Conservation (phyloP, 35 echinoderm and acorn worm genomes). For the Amphiura filiformis region DNA sequence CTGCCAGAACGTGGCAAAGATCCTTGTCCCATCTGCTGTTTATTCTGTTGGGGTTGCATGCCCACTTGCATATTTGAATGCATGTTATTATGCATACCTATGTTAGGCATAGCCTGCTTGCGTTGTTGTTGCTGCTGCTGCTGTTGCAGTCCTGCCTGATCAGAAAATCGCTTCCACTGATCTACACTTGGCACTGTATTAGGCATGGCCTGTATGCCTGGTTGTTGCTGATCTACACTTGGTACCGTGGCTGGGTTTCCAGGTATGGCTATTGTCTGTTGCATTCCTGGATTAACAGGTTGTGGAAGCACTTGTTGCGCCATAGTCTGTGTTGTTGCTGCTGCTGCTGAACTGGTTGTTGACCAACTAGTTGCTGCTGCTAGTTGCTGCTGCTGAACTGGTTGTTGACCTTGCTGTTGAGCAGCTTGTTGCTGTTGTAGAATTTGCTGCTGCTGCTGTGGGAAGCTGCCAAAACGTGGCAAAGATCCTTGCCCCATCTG, state of each 20-base stretch:
- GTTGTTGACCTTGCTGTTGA: slow-evolving; percentile 43
- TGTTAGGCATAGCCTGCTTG: slow-evolving; percentile 34
- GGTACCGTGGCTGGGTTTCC: not conserved
- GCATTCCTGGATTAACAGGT: slow-evolving; percentile 14
- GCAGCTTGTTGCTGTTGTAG: slow-evolving; percentile 57
- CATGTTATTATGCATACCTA: slow-evolving; percentile 7
- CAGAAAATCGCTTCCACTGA: slow-evolving; percentile 59
- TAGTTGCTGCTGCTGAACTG: slow-evolving; percentile 41
- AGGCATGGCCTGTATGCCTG: no score
- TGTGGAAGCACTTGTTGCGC: slow-evolving; percentile 35
- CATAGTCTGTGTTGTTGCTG: slow-evolving; percentile 70
- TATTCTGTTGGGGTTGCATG: slow-evolving; percentile 39
- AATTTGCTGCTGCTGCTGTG: slow-evolving; percentile 76
- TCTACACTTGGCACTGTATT: slow-evolving; percentile 49
- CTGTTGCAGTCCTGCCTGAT: slow-evolving; percentile 17
- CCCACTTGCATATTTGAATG: slow-evolving; percentile 5
- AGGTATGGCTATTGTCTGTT: slow-evolving; percentile 27
- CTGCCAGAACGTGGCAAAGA: slow-evolving; percentile 17
- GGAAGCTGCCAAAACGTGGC: slow-evolving; percentile 21
- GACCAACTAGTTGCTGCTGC: no score
- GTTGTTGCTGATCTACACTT: no score
- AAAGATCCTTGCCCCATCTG: slow-evolving; percentile 16
- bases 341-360: not conserved
- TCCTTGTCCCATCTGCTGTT: slow-evolving; percentile 31
- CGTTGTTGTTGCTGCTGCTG: not conserved